Base-by-base conservation (phyloP, 1,140 invertebrate species). In the Drosophila sp. region DNA sequence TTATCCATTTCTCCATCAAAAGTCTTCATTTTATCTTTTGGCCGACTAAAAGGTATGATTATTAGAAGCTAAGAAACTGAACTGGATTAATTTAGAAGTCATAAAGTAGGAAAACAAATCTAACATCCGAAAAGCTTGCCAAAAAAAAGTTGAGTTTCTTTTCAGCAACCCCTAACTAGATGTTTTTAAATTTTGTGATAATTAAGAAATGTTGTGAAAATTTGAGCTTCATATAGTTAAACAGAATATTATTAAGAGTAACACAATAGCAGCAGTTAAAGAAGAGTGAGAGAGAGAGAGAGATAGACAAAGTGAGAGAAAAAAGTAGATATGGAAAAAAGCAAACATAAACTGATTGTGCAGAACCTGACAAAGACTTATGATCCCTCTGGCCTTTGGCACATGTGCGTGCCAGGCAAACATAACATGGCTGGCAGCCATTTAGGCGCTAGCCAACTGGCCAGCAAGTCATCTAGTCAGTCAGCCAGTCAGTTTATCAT, bases 351-450 rank as follows among this genome's bases (percentile, higher is more conserved):
- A 50, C 44, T 50, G 44, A 50, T 50, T 50, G 44, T 50, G 23
- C 44, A 50, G 44, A 23, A 50, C 23, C 23, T 50, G 44, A 50
- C 23, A 50, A 50, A 23, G 44, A 50, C 44, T 50, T 50, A 50
- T 50, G 44, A 50, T 50, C 44, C 44, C 44, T 27, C 23, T 50
- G 44, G 23, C 44, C 44, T 50, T 50, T 50, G 44, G 44, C 25
- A 50, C 23, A 50, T 50, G 23, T 50, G 44, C 44, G 44, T 50
- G 44, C 44, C 25, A 50, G 44, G 44, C 44, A 50, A 50, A 50
- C 44, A 50, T 50, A 50, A 50, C 44, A 50, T 50, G 44, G 25
- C 44, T 47, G 23, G 0, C 44, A 50, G 44, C 23, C 44, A 50
- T 50, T 27, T 50, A 50, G 44, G 44, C 44, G 44, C 7, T 27